Evolutionary conservation across 1,140 invertebrate species (phyloP), one percentile per base, ranked within the genome.

Genomic region (Diachasma alloeum): DNA sequence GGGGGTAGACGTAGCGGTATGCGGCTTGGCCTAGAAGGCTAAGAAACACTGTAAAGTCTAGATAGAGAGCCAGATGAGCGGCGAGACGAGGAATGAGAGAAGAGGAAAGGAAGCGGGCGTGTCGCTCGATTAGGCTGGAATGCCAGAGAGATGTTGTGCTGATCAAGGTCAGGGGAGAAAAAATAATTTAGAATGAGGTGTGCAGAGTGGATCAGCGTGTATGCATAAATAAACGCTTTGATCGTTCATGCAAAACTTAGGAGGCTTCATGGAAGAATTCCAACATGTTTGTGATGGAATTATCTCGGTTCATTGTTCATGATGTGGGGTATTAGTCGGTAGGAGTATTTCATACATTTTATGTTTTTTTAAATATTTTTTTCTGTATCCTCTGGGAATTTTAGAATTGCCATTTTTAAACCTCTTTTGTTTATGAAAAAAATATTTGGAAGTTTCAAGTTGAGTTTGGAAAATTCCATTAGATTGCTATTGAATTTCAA

Each of bases 101-200:
- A 26, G 59, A 63, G 59, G 59, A 10, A 63, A 68, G 74, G 74
- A 76, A 66, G 72, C 75, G 59, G 72, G 75, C 66, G 80, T 81
- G 80, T 77, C 80, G 74, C 69, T 37, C 75, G 80, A 81, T 81
- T 81, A 81, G 76, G 73, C 56, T 79, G 80, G 80, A 81, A 81
- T 81, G 77, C 69, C 70, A 66, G 36, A 36, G 74, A 81, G 75
- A 77, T 81, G 80, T 76, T 72, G 69, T 66, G 48, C 37, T 77
- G 78, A 79, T 79, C 80, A 81, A 81, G 80, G 80, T 79, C 78
- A 75, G 75, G 72, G 79, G 77, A 76, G 37, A 53, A 76, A 66
- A 73, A 53, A 53, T 3, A 56, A 63, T 63, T 0, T 24, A 63
- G 24, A 63, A 63, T 63, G 59, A 63, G 59, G 6, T 63, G 63